Evolutionary conservation across 2,797 vertebrate species (phyloP).

Genomic region (Crossoptilon crossoptilon): DNA sequence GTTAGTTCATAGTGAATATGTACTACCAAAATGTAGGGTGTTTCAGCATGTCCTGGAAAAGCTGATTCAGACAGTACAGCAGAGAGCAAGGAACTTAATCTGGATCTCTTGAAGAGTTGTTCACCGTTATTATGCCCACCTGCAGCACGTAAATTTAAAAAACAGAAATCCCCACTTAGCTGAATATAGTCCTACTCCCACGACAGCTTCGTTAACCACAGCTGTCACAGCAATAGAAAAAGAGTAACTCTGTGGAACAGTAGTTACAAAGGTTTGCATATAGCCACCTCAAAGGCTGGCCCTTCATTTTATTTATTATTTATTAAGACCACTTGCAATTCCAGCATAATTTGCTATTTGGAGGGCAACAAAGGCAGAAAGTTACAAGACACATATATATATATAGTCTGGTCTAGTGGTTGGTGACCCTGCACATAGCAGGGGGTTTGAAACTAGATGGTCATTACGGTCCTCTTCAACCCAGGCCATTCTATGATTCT

Average conservation of each 20-base stretch:
- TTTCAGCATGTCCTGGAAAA: constrained; percentile 11
- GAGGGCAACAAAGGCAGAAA: background rate
- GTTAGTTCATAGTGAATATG: background rate
- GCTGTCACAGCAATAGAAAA: background rate
- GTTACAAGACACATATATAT: no score
- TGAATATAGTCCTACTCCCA: background rate
- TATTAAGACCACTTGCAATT: background rate
- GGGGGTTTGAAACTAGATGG: no score
- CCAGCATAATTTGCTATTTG: background rate
- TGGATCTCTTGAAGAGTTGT: constrained; percentile 3
- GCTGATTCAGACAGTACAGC: background rate
- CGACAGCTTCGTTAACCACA: background rate
- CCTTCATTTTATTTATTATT: background rate
- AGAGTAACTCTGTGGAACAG: background rate
- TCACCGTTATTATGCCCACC: background rate
- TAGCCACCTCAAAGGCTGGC: background rate
- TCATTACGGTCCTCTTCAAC: no score
- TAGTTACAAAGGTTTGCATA: background rate
- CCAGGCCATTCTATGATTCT: no score
- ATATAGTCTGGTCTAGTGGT: no score
- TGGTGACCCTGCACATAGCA: no score
- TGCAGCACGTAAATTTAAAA: background rate
- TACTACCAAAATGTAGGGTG: constrained; percentile 12
- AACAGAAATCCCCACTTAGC: background rate
- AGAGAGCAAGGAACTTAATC: background rate